A percentile compares a stretch with the other conserved stretches of the same genome.
Conservation (phyloP, 2,888 invertebrate species). For the Tipula vernalis region DNA sequence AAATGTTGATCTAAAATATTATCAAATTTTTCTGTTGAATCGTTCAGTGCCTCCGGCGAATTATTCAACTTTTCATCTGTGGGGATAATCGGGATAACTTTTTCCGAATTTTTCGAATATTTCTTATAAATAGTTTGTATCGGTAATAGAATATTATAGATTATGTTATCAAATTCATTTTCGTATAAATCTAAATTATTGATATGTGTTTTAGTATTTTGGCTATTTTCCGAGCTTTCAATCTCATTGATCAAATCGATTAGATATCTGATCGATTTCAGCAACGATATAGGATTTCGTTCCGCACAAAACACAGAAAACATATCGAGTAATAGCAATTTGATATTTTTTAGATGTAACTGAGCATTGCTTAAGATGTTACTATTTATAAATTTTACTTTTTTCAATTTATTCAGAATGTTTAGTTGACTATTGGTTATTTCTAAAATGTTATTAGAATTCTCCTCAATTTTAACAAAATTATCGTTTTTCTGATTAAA, state of each 20-base stretch:
- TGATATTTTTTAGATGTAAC: slow-evolving; percentile 21
- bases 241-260: neutral
- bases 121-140: slow-evolving; percentile 48
- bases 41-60: neutral
- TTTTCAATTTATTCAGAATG: neutral
- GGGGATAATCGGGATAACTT: neutral
- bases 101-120: slow-evolving; percentile 21
- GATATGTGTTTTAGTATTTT: neutral
- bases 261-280: slow-evolving; percentile 13
- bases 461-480: neutral
- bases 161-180: slow-evolving; percentile 35
- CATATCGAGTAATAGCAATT: slow-evolving; percentile 23
- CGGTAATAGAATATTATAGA: slow-evolving; percentile 40
- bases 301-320: slow-evolving; percentile 19
- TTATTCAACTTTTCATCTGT: slow-evolving; percentile 11
- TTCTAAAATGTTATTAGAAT: neutral
- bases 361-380: slow-evolving; percentile 16
- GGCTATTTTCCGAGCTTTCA: neutral
- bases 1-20: slow-evolving; percentile 50
- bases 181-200: slow-evolving; percentile 23
- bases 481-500: neutral
- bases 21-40: slow-evolving; percentile 37
- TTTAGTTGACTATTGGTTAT: neutral
- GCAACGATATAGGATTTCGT: slow-evolving; percentile 23
- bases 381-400: slow-evolving; percentile 14